Percentiles rank a stretch among this genome's conserved stretches.
Evolutionary conservation across 2,888 invertebrate genomes (phyloP).

Genomic region (Sinodicranocentrus sp.): DNA sequence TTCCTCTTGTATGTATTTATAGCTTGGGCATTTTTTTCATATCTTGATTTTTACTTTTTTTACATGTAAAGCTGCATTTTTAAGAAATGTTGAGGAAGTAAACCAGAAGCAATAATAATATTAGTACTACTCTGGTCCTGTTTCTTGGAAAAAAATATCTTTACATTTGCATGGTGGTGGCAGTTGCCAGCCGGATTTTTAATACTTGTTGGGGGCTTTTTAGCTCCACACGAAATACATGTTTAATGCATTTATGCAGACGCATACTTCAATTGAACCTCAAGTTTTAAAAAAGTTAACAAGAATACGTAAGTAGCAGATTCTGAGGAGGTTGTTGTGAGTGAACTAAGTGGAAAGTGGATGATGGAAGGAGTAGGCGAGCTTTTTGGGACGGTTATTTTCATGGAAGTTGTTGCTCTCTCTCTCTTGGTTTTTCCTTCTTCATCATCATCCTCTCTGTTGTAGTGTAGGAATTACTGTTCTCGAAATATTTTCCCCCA

Average conservation of each 20-base stretch:
- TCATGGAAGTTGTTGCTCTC: slow-evolving; percentile 67
- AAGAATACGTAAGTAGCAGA: slow-evolving; percentile 7
- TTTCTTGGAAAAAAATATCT: too few relatives aligned
- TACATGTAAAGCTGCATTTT: too few relatives aligned
- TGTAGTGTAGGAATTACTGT: background rate
- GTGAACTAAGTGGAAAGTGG: slow-evolving; percentile 36
- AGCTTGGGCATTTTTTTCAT: too few relatives aligned
- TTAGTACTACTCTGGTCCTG: slow-evolving; percentile 5
- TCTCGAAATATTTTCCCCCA: background rate
- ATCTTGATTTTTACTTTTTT: background rate
- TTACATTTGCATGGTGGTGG: too few relatives aligned
- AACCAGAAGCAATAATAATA: slow-evolving; percentile 40
- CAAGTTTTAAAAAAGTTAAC: slow-evolving; percentile 38
- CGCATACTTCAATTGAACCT: slow-evolving; percentile 61
- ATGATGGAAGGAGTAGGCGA: slow-evolving; percentile 39
- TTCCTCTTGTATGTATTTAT: too few relatives aligned
- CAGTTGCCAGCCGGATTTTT: background rate
- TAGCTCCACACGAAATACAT: slow-evolving; percentile 10
- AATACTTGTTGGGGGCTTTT: background rate
- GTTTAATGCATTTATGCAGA: slow-evolving; percentile 61
- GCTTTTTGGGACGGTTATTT: slow-evolving; percentile 73
- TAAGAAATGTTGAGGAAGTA: slow-evolving; percentile 26
- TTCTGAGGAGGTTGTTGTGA: background rate
- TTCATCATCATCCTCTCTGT: slow-evolving; percentile 21
- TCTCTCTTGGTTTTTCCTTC: slow-evolving; percentile 20